Evolutionary conservation across 2,888 invertebrate species (phyloP).

Genomic region (Noctua janthina): DNA sequence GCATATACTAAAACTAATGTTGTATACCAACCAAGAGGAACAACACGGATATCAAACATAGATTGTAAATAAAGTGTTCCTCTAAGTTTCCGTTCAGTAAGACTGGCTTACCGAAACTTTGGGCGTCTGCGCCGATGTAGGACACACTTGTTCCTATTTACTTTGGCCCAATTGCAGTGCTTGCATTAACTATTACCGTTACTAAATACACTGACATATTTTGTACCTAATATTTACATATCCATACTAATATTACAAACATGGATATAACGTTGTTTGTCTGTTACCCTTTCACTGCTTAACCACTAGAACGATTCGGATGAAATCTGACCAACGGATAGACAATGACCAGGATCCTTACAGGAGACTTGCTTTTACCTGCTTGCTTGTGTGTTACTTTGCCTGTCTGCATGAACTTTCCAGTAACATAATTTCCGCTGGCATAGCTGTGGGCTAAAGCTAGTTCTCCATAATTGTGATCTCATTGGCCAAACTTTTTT

Average conservation of each 20-base stretch:
- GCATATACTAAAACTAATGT: too few relatives aligned
- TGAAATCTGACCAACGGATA: neutral
- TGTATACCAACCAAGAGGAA: conserved; percentile 18
- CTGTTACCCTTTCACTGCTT: neutral
- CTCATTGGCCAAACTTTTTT: neutral
- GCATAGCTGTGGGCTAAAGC: neutral
- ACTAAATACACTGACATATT: conserved; percentile 41
- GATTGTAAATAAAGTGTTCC: conserved; percentile 42
- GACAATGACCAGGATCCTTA: neutral
- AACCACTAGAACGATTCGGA: neutral
- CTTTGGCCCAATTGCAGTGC: conserved; percentile 46
- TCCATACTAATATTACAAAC: neutral
- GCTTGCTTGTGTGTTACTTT: neutral
- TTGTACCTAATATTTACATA: conserved; percentile 24
- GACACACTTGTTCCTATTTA: conserved; percentile 64
- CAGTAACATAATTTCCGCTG: neutral
- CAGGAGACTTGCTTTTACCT: too few relatives aligned
- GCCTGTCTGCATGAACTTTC: neutral
- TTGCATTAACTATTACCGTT: conserved; percentile 39
- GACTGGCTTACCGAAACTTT: conserved; percentile 44
- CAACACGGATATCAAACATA: conserved; percentile 37
- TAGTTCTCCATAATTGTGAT: conserved; percentile 14
- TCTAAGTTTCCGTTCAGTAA: conserved; percentile 37
- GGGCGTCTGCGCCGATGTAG: conserved; percentile 47
- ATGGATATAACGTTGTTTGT: neutral